Conservation (phyloP, 2,113 vertebrate species). For the Rattus rattus region DNA sequence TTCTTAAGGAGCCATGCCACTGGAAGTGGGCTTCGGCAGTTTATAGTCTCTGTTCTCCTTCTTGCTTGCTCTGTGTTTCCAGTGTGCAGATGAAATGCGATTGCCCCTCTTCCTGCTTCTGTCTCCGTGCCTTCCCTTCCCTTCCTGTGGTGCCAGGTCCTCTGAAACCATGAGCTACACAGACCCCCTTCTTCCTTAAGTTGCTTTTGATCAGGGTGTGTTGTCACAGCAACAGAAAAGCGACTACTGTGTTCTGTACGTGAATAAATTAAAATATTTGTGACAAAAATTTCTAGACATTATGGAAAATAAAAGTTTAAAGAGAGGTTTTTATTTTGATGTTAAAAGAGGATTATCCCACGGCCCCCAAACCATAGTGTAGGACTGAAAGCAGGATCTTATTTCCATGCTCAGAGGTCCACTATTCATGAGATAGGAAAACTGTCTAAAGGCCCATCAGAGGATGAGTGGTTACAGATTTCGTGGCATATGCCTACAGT, state of each 20-base stretch:
- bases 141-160: not conserved
- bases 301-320: not conserved
- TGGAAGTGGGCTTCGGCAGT: not conserved
- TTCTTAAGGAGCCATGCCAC: not conserved
- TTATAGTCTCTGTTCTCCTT: not conserved
- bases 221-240: not conserved
- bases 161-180: not conserved
- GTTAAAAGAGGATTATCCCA: not conserved
- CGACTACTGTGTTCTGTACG: not conserved
- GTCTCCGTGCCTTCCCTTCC: not conserved
- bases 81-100: not conserved
- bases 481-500: not conserved
- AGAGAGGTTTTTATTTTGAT: not conserved
- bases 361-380: no score
- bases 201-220: not conserved
- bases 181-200: not conserved
- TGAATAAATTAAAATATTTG: not conserved
- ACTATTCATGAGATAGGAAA: not conserved
- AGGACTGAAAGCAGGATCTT: not conserved
- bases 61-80: not conserved
- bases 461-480: not conserved
- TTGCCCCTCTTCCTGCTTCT: not conserved
- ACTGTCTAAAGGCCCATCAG: no score
- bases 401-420: not conserved
- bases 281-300: not conserved